Conservation (phyloP, 2,113 vertebrate genomes). For the Perca fluviatilis region DNA sequence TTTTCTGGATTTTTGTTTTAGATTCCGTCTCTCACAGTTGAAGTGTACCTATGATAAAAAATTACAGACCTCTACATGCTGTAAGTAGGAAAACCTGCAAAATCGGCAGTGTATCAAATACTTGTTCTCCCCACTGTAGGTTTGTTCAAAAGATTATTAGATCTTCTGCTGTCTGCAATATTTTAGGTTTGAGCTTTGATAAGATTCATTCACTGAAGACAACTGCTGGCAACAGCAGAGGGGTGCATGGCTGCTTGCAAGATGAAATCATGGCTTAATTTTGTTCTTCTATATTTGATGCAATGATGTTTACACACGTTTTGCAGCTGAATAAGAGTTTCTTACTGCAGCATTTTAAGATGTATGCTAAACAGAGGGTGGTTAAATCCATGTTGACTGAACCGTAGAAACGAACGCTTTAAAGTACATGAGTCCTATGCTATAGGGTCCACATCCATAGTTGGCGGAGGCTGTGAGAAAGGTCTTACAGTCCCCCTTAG, state of each 20-base stretch:
- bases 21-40: no score
- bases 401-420: not conserved
- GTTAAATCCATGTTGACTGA: not conserved
- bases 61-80: no score
- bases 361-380: not conserved
- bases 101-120: no score
- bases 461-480: conserved; percentile 24
- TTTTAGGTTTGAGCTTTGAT: not conserved
- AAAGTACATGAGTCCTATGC: not conserved
- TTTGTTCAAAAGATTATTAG: not conserved
- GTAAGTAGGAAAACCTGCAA: no score
- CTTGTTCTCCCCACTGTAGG: no score
- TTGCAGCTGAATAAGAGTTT: not conserved
- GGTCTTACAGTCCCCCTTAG: not conserved
- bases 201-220: not conserved
- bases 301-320: not conserved
- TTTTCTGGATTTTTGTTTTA: no score
- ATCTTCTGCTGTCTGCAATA: not conserved
- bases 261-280: conserved; percentile 29
- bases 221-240: not conserved
- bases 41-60: no score
- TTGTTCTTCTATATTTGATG: conserved; percentile 14
- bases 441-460: not conserved
- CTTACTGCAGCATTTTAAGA: not conserved
- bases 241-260: not conserved